These are phyloP conservation scores for Acanthosoma haemorrhoidale DNA, from an alignment of 2,888 invertebrate genomes.

Conservation along the genomic window DNA sequence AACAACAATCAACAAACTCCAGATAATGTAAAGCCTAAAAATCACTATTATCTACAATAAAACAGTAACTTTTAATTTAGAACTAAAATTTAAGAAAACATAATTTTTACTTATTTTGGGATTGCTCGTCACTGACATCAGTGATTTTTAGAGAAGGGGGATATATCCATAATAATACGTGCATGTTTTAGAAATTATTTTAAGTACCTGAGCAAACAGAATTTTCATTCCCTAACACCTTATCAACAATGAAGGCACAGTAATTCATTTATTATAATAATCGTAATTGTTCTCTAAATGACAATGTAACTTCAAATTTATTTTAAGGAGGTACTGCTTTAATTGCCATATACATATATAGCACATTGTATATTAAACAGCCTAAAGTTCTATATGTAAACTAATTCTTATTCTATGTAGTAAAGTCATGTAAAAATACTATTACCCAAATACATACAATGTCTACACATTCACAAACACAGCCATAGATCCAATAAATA, in stretches of 20 bases:
- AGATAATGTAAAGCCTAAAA: too few species aligned
- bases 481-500: slow-evolving; percentile 8
- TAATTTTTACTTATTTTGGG: too few species aligned
- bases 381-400: background rate
- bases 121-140: too few species aligned
- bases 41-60: too few species aligned
- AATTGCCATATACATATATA: background rate
- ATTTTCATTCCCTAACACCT: background rate
- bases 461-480: background rate
- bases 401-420: background rate
- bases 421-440: background rate
- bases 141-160: too few species aligned
- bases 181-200: too few species aligned
- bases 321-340: too few species aligned
- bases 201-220: slow-evolving; percentile 4
- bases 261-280: background rate
- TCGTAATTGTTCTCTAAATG: background rate
- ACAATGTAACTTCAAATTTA: background rate
- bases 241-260: background rate
- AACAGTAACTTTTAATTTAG: too few species aligned
- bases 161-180: too few species aligned
- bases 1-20: too few species aligned
- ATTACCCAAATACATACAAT: background rate
- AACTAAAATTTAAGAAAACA: too few species aligned
- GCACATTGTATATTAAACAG: background rate